A percentile compares a stretch with the other conserved stretches of the same genome.
These are phyloP conservation scores for Drosophila lacertosa DNA, from an alignment of 1,140 invertebrate genomes.

Conservation along the genomic window DNA sequence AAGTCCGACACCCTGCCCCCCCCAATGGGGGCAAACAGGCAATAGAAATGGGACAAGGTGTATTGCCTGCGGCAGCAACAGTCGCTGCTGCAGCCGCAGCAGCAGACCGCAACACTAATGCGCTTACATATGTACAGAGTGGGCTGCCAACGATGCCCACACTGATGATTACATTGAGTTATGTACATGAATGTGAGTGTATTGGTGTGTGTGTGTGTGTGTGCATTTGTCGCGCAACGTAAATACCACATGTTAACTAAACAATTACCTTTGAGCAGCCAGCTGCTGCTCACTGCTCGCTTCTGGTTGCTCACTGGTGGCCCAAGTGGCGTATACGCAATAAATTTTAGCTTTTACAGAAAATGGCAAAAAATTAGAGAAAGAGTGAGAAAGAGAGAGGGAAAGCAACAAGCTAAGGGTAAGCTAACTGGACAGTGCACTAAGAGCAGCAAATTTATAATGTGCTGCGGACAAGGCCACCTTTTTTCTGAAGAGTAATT, in stretches of 20 bases:
- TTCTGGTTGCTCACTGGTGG: constrained; percentile 32
- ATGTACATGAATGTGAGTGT: constrained; percentile 21
- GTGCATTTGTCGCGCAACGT: constrained; percentile 50
- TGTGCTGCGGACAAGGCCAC: too few species aligned
- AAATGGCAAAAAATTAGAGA: background rate
- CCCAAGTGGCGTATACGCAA: constrained; percentile 61
- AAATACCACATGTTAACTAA: constrained; percentile 78
- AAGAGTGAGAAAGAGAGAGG: background rate
- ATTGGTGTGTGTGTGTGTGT: constrained; percentile 28
- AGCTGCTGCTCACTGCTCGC: constrained; percentile 24
- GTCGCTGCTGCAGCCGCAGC: too few species aligned
- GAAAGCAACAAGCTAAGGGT: background rate
- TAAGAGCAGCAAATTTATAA: background rate
- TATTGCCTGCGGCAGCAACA: constrained; percentile 47
- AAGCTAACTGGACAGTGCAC: background rate
- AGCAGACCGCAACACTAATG: constrained; percentile 74
- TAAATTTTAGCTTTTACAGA: constrained; percentile 24
- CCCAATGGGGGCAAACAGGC: constrained; percentile 2
- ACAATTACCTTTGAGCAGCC: constrained; percentile 66
- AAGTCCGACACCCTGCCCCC: background rate
- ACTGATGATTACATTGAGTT: constrained; percentile 49
- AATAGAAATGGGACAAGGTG: constrained; percentile 2
- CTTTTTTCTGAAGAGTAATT: too few species aligned
- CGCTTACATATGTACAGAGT: constrained; percentile 54
- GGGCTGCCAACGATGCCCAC: constrained; percentile 9